A percentile compares a stretch with the other conserved stretches of the same genome.
These are phyloP conservation scores for Spicauda simplicius DNA, from an alignment of 2,888 invertebrate genomes.

Conservation along the genomic window DNA sequence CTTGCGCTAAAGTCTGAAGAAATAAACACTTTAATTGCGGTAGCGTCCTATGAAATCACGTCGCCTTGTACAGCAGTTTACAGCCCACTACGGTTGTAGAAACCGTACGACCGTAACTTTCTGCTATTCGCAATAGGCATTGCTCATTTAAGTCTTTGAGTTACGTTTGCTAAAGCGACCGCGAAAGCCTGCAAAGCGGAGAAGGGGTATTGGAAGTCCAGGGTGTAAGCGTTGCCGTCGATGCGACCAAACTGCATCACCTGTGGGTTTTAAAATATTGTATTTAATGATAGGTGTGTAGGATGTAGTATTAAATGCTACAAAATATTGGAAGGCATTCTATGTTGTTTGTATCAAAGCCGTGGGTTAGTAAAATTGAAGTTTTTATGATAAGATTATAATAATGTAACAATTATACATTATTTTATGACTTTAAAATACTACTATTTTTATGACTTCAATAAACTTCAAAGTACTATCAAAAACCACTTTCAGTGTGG, in stretches of 20 bases:
- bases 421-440: too few species aligned
- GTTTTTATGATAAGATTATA: too few species aligned
- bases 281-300: too few species aligned
- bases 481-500: too few species aligned
- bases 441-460: too few species aligned
- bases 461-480: too few species aligned
- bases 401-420: too few species aligned
- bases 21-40: constrained; percentile 27
- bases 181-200: constrained; percentile 99
- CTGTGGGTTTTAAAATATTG: constrained; percentile 78
- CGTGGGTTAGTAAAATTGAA: too few species aligned
- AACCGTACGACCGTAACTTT: constrained; percentile 50
- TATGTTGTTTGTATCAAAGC: too few species aligned
- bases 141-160: constrained; percentile 94
- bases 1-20: constrained; percentile 15
- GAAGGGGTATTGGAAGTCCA: constrained; percentile 99
- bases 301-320: too few species aligned
- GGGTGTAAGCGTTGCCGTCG: constrained; percentile 98
- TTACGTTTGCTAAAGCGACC: constrained; percentile 98
- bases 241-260: constrained; percentile 99
- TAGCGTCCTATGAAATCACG: constrained; percentile 34
- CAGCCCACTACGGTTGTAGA: constrained; percentile 47
- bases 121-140: constrained; percentile 46
- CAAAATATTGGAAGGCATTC: too few species aligned
- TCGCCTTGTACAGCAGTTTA: constrained; percentile 37